phyloP scores from a whole-genome alignment of 2,797 vertebrate genomes.

The Oryzias sinensis region DNA sequence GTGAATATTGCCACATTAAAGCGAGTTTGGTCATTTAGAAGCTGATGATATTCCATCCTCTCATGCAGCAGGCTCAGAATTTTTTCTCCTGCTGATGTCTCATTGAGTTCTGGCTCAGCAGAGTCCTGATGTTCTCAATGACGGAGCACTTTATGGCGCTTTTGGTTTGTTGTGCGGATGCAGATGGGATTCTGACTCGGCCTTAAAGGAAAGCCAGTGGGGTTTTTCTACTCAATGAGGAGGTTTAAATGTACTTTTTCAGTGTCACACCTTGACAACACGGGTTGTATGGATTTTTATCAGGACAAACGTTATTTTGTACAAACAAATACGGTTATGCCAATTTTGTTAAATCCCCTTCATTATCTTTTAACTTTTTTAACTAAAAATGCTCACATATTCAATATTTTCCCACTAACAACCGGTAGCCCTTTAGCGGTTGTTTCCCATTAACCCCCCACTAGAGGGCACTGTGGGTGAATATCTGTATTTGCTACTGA shows the following conservation, averaged over 20 bases:
- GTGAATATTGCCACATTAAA: conserved; percentile 23
- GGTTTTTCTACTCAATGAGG: not conserved
- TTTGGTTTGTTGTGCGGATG: conserved; percentile 2
- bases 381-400: too few species aligned
- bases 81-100: conserved; percentile 18
- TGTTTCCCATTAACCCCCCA: too few species aligned
- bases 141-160: conserved; percentile 2
- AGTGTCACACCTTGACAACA: too few species aligned
- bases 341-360: too few species aligned
- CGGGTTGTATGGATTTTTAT: too few species aligned
- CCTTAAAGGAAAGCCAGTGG: not conserved
- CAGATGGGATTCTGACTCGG: conserved; percentile 3
- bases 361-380: too few species aligned
- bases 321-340: too few species aligned
- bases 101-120: conserved; percentile 10
- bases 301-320: too few species aligned
- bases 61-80: conserved; percentile 15
- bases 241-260: not conserved
- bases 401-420: too few species aligned
- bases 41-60: conserved; percentile 25
- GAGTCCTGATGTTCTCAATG: conserved; percentile 29
- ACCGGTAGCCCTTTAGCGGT: too few species aligned
- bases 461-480: too few species aligned
- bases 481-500: too few species aligned
- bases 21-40: conserved; percentile 34